A percentile compares a stretch with the other conserved stretches of the same genome.
These are phyloP conservation scores for Eledone cirrhosa DNA, from an alignment of 2,888 invertebrate genomes.

Conservation along the genomic window DNA sequence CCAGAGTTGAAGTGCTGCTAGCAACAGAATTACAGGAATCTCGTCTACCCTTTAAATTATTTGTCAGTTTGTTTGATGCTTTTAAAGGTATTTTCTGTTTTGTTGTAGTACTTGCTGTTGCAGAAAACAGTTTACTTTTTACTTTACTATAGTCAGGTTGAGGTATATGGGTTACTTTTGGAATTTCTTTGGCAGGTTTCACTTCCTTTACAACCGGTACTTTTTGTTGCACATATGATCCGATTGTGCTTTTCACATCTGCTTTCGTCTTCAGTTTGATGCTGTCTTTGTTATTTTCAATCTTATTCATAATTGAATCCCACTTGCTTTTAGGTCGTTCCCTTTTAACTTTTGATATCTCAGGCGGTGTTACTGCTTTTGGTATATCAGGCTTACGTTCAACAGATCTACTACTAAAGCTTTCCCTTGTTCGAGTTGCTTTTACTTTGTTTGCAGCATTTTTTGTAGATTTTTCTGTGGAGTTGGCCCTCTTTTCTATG, in stretches of 20 bases:
- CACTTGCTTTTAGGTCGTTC: neutral
- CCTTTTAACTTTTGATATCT: neutral
- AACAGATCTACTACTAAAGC: neutral
- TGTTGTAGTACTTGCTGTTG: constrained; percentile 1
- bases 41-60: too few relatives aligned
- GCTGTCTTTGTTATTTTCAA: neutral
- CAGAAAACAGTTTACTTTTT: constrained; percentile 15
- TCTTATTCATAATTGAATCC: constrained; percentile 20
- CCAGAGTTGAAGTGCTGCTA: too few relatives aligned
- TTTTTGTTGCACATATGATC: neutral
- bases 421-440: neutral
- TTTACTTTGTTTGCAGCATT: constrained; percentile 22
- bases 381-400: constrained; percentile 1
- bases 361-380: neutral
- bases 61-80: too few relatives aligned
- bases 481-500: too few relatives aligned
- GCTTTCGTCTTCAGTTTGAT: neutral
- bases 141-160: constrained; percentile 4
- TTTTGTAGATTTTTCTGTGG: constrained; percentile 12
- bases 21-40: too few relatives aligned
- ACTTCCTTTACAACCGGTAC: too few relatives aligned
- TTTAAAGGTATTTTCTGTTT: neutral
- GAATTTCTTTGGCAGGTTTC: neutral
- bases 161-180: constrained; percentile 9
- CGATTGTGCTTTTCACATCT: constrained; percentile 9